A percentile compares a stretch with the other conserved stretches of the same genome.
These are phyloP conservation scores for Tetranychus cinnabarinus DNA, from an alignment of 1,140 invertebrate species.

Conservation along the genomic window DNA sequence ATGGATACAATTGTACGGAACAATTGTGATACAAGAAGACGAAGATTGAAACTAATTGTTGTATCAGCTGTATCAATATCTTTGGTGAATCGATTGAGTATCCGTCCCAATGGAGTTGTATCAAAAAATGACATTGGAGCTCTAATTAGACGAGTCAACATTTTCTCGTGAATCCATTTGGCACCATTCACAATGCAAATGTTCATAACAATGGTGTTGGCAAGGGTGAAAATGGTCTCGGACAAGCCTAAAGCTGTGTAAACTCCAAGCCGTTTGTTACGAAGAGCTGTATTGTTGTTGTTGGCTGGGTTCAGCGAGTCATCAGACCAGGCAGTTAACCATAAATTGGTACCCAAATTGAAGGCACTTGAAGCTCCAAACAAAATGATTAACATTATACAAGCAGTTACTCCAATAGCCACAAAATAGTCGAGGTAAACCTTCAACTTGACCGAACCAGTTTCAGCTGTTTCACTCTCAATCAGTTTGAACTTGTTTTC, in stretches of 20 bases:
- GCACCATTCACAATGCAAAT: constrained; percentile 2
- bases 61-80: constrained; percentile 27
- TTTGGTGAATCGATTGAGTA: constrained; percentile 38
- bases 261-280: constrained; percentile 60
- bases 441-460: constrained; percentile 8
- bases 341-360: constrained; percentile 18
- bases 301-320: constrained; percentile 13
- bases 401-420: constrained; percentile 1
- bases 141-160: constrained; percentile 33
- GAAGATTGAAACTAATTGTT: constrained; percentile 26
- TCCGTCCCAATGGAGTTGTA: constrained; percentile 36
- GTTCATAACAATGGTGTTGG: neutral
- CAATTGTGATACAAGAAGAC: constrained; percentile 19
- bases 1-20: constrained; percentile 59
- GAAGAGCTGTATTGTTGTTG: constrained; percentile 23
- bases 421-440: constrained; percentile 4
- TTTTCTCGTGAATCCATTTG: constrained; percentile 11
- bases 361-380: constrained; percentile 14
- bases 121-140: constrained; percentile 42
- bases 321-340: constrained; percentile 22
- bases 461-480: constrained; percentile 4
- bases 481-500: constrained; percentile 31
- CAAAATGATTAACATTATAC: constrained; percentile 4
- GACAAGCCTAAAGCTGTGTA: constrained; percentile 62
- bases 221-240: constrained; percentile 26